Conservation (phyloP, 2,888 invertebrate genomes). For the Drosophila macrospina region DNA sequence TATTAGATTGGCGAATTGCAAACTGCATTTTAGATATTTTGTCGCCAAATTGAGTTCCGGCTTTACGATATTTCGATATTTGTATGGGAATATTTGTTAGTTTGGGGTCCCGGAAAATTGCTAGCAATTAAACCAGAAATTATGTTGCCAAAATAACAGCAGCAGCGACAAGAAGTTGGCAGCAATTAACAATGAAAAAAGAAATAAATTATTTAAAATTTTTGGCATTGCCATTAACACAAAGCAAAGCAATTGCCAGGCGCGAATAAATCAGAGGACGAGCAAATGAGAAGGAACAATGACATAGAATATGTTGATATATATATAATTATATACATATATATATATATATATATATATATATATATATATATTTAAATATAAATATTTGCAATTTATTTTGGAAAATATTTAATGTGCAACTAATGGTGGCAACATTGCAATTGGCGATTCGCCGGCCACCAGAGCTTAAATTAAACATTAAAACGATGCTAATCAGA, state of each 20-base stretch:
- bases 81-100: slow-evolving; percentile 44
- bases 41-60: slow-evolving; percentile 78
- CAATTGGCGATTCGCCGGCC: slow-evolving; percentile 36
- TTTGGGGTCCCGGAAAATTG: slow-evolving; percentile 46
- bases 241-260: slow-evolving; percentile 46
- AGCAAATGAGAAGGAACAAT: neutral
- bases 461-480: slow-evolving; percentile 76
- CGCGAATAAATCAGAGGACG: slow-evolving; percentile 31
- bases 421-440: slow-evolving; percentile 54
- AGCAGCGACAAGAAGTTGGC: slow-evolving; percentile 73
- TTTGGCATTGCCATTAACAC: slow-evolving; percentile 74
- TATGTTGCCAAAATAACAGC: slow-evolving; percentile 67
- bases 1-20: slow-evolving; percentile 46
- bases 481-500: slow-evolving; percentile 78
- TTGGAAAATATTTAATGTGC: slow-evolving; percentile 46
- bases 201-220: slow-evolving; percentile 68
- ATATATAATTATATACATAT: slow-evolving; percentile 15
- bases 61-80: slow-evolving; percentile 54
- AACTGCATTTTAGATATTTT: slow-evolving; percentile 77
- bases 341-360: slow-evolving; percentile 19
- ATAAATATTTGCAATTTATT: slow-evolving; percentile 28
- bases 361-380: slow-evolving; percentile 2
- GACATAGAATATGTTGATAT: slow-evolving; percentile 6
- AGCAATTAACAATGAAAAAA: slow-evolving; percentile 67
- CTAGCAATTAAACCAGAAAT: slow-evolving; percentile 73